A percentile compares a stretch with the other conserved stretches of the same genome.
Evolutionary conservation across 2,797 vertebrate genomes (phyloP).

Genomic region (Aldrovandia affinis): DNA sequence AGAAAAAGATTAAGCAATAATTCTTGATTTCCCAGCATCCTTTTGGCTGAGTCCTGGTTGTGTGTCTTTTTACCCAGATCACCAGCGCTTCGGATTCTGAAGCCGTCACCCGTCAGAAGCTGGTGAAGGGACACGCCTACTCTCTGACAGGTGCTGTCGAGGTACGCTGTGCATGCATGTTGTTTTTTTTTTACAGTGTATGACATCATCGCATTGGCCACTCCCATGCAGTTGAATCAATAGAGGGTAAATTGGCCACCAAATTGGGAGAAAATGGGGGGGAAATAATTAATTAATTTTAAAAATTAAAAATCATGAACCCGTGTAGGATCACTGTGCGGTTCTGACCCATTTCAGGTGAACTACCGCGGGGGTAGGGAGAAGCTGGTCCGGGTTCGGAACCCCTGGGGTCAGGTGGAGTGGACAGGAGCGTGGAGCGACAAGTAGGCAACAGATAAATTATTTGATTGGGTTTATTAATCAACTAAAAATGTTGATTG

Average conservation of each 20-base stretch:
- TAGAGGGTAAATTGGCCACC: no score
- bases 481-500: no score
- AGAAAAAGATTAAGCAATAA: background rate
- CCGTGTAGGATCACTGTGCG: no score
- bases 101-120: conserved; percentile 69
- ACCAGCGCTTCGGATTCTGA: conserved; percentile 66
- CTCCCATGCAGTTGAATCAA: no score
- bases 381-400: conserved; percentile 78
- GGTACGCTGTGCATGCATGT: conserved; percentile 49
- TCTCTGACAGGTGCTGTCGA: conserved; percentile 72
- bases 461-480: no score
- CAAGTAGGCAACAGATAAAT: conserved; percentile 52
- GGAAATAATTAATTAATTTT: no score
- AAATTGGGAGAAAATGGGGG: no score
- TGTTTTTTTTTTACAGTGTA: background rate
- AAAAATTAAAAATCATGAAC: no score
- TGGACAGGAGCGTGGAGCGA: conserved; percentile 85
- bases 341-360: conserved; percentile 60
- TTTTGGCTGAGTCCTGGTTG: background rate
- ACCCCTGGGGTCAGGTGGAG: conserved; percentile 82
- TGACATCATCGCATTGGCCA: background rate
- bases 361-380: conserved; percentile 65
- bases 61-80: conserved; percentile 59
- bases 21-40: background rate
- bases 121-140: conserved; percentile 80